These are phyloP conservation scores for Tetramorium alpestre DNA, from an alignment of 1,140 invertebrate genomes.

Conservation along the genomic window DNA sequence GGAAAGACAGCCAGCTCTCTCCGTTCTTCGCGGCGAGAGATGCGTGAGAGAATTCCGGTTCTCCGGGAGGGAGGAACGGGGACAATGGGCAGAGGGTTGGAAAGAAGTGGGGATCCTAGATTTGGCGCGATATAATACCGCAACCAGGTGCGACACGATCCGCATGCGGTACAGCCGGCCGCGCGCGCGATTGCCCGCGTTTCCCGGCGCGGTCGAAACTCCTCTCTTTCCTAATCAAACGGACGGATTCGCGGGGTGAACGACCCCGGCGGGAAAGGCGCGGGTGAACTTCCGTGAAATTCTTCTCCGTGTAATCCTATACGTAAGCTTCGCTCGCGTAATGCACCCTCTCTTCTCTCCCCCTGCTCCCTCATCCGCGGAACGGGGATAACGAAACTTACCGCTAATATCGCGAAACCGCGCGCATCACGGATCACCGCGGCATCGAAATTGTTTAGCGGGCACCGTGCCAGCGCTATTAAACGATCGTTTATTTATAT, in stretches of 20 bases:
- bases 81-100: conserved; percentile 39
- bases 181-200: too few species aligned
- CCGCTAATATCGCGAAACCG: conserved; percentile 47
- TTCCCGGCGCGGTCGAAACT: neutral
- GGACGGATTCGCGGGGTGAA: conserved; percentile 33
- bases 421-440: conserved; percentile 19
- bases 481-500: conserved; percentile 60
- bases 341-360: neutral
- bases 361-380: neutral
- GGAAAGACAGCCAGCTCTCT: neutral
- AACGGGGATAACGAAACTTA: conserved; percentile 37
- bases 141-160: conserved; percentile 40
- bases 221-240: conserved; percentile 31
- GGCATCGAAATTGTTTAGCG: conserved; percentile 56
- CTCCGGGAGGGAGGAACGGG: neutral
- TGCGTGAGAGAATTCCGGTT: conserved; percentile 14
- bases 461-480: conserved; percentile 52
- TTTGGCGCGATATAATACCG: conserved; percentile 27
- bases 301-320: neutral
- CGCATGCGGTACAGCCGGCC: conserved; percentile 5
- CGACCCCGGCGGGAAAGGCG: neutral
- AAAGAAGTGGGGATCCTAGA: conserved; percentile 19
- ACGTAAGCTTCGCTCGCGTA: conserved; percentile 4
- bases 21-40: neutral
- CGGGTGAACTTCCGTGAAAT: conserved; percentile 24